A percentile compares a stretch with the other conserved stretches of the same genome.
These are phyloP conservation scores for Neogobius melanostomus DNA, from an alignment of 2,113 vertebrate genomes.

Conservation along the genomic window DNA sequence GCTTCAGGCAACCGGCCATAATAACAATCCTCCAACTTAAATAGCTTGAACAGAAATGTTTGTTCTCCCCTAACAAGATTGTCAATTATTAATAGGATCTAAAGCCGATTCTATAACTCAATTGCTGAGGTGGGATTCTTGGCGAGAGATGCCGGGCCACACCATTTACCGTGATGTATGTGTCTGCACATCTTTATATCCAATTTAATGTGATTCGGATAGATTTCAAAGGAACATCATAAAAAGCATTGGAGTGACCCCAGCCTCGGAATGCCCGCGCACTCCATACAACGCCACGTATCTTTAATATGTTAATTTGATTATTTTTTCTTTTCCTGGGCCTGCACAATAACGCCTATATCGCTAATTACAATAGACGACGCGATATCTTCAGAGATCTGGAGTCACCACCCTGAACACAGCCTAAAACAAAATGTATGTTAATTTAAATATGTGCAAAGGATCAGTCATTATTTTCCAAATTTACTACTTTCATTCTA, in stretches of 20 bases:
- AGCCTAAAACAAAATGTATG: no score
- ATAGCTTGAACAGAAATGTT: constrained; percentile 82
- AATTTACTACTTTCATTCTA: no score
- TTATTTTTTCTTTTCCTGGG: no score
- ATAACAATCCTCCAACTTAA: constrained; percentile 74
- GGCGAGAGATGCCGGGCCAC: constrained; percentile 68
- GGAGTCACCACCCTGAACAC: no score
- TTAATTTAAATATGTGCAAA: no score
- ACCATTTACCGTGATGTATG: constrained; percentile 81
- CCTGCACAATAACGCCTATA: no score
- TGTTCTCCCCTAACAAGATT: constrained; percentile 82
- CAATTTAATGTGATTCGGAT: constrained; percentile 81
- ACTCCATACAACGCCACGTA: no score
- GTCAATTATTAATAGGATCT: constrained; percentile 84
- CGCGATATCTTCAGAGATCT: no score
- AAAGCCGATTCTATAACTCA: constrained; percentile 75
- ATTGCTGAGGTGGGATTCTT: constrained; percentile 81
- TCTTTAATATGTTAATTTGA: no score
- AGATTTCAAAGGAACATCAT: constrained; percentile 82
- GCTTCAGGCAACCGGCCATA: constrained; percentile 42
- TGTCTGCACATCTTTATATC: constrained; percentile 82
- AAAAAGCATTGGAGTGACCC: constrained; percentile 75
- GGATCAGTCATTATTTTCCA: no score
- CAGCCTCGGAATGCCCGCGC: not conserved
- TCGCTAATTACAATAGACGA: no score